These are phyloP conservation scores for Isichthys henryi DNA, from an alignment of 2,113 vertebrate species.

Conservation along the genomic window DNA sequence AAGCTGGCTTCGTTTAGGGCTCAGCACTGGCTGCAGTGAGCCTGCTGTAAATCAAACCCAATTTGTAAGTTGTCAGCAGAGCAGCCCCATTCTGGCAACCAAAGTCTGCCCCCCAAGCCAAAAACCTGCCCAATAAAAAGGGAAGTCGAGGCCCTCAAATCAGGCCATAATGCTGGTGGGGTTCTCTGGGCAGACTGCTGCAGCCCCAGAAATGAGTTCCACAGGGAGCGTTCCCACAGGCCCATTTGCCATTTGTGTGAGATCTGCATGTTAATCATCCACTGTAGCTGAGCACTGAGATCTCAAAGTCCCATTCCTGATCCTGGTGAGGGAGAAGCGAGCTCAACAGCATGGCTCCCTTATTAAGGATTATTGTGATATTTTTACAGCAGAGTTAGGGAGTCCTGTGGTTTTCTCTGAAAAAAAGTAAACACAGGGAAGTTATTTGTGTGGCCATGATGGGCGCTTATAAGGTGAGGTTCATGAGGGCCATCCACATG, in stretches of 20 bases:
- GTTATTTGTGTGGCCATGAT: neutral
- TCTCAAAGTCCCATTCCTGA: neutral
- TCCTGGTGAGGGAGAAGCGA: neutral
- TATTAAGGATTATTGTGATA: neutral
- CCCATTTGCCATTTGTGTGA: neutral
- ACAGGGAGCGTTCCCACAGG: slow-evolving; percentile 7
- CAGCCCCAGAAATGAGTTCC: slow-evolving; percentile 24
- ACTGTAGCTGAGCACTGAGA: neutral
- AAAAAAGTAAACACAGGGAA: neutral
- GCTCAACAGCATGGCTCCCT: neutral
- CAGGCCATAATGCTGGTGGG: slow-evolving; percentile 3
- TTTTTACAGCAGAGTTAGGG: neutral
- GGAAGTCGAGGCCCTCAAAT: slow-evolving; percentile 17
- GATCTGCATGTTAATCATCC: slow-evolving; percentile 8
- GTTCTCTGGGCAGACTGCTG: slow-evolving; percentile 7
- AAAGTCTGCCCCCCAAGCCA: slow-evolving; percentile 20
- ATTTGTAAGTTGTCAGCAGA: slow-evolving; percentile 32
- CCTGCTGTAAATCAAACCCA: slow-evolving; percentile 28
- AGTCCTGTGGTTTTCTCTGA: neutral
- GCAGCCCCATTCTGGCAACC: slow-evolving; percentile 24
- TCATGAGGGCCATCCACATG: neutral
- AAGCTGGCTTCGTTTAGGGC: slow-evolving; percentile 21
- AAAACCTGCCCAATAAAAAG: slow-evolving; percentile 24
- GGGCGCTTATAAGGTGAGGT: neutral
- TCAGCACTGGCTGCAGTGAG: slow-evolving; percentile 20